phyloP scores from a whole-genome alignment of 2,888 invertebrate species.

The Rhaphigaster nebulosa region DNA sequence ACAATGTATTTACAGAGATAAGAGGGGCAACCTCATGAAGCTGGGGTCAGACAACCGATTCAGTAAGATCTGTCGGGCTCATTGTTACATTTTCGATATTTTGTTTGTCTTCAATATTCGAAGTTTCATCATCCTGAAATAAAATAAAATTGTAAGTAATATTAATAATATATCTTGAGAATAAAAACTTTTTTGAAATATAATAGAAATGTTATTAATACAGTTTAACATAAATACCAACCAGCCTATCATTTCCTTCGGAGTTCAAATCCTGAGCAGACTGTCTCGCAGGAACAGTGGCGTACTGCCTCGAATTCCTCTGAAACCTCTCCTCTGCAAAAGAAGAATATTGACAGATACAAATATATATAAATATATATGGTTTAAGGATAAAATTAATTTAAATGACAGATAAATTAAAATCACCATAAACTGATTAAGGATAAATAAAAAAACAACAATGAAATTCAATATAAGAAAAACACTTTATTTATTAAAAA shows the following conservation, averaged over 20 bases:
- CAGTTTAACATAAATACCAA: not conserved
- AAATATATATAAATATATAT: no score
- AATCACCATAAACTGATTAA: no score
- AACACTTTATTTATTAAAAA: no score
- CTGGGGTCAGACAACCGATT: conserved; percentile 62
- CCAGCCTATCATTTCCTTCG: conserved; percentile 45
- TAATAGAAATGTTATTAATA: not conserved
- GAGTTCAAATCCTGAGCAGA: conserved; percentile 49
- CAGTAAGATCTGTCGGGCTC: conserved; percentile 59
- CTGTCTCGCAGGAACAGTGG: conserved; percentile 62
- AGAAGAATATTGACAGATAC: not conserved
- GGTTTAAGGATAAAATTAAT: no score
- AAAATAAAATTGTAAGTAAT: not conserved
- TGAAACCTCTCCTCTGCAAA: conserved; percentile 60
- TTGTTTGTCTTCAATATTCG: not conserved
- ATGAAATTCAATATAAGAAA: no score
- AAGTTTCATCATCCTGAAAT: conserved; percentile 31
- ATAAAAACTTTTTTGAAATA: not conserved
- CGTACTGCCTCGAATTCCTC: conserved; percentile 64
- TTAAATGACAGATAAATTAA: no score
- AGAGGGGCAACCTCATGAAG: conserved; percentile 38
- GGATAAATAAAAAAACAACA: no score
- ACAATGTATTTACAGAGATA: conserved; percentile 57
- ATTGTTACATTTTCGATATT: conserved; percentile 20
- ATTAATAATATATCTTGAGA: not conserved